These are phyloP conservation scores for Eupristina koningsbergeri DNA, from an alignment of 1,140 invertebrate genomes.

Conservation along the genomic window DNA sequence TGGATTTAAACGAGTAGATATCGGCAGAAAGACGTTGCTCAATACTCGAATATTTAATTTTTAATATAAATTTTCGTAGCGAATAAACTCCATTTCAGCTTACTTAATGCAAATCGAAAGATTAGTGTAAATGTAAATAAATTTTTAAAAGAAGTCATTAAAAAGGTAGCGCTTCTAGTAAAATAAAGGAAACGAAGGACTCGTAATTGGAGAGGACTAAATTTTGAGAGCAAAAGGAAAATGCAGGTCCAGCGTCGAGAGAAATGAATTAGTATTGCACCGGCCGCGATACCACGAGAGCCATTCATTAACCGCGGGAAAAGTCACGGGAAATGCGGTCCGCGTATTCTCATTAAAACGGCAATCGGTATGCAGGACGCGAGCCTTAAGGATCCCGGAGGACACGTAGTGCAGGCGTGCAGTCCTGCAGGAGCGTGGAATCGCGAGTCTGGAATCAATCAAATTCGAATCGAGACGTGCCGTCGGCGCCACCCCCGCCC, in stretches of 20 bases:
- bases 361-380: conserved; percentile 66
- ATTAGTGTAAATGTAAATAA: not conserved
- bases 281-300: not conserved
- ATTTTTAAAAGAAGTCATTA: not conserved
- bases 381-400: not conserved
- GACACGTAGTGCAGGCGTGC: conserved; percentile 38
- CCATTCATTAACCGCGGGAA: conserved; percentile 27
- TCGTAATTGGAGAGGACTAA: not conserved
- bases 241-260: not conserved
- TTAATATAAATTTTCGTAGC: not conserved
- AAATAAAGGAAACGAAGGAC: not conserved
- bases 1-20: not conserved
- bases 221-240: not conserved
- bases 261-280: not conserved
- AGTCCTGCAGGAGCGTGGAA: conserved; percentile 50
- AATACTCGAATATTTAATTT: no score
- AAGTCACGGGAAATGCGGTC: conserved; percentile 45
- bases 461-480: conserved; percentile 64
- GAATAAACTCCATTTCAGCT: not conserved
- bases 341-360: conserved; percentile 59
- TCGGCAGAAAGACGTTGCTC: no score
- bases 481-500: not conserved
- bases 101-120: no score
- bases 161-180: not conserved
- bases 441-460: conserved; percentile 64